Evolutionary conservation across 2,888 invertebrate species (phyloP), one percentile per base, ranked within the genome.

Genomic region (Ectemnius continuus): DNA sequence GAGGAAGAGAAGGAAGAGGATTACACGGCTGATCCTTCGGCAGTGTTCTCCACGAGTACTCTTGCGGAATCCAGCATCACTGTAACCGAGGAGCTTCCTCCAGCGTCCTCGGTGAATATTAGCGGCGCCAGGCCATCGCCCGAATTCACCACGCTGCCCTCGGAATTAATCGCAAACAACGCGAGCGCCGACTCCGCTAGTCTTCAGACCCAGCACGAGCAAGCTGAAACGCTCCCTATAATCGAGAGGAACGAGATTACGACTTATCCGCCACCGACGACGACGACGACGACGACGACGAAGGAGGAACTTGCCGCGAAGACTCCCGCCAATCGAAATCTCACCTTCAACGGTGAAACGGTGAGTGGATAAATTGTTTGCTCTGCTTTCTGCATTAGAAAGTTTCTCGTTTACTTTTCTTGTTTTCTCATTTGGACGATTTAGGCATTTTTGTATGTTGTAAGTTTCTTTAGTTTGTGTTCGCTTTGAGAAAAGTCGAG

Each of bases 131-230:
- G 62, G 6, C 57, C 76, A 16, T 76, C 79, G 60, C 70, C 76
- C 60, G 79, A 78, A 47, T 70, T 78, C 56, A 80, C 82, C 20
- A 85, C 82, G 28, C 61, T 77, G 61, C 63, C 81, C 57, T 69
- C 75, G 20, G 81, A 76, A 70, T 57, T 67, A 61, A 63, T 45
- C 61, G 75, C 70, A 67, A 75, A 69, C 59, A 71, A 71, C 46
- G 61, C 69, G n/a, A n/a, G n/a, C 4, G 20, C 46, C 26, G 61
- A 61, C 46, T 36, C 36, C 6, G 8, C 36, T 11, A 52, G 52
- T 16, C n/a, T 13, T 5, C 16, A 52, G 47, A 2, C 2, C 5
- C 63, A 63, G 45, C 48, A 59, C 23, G 75, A 52, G 47, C 57
- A 74, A 28, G 48, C 69, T 56, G 56, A 61, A 60, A 73, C 62